Base-by-base conservation (phyloP, 64 coral and sea anemone species). In the Dendronephthya gigantea region DNA sequence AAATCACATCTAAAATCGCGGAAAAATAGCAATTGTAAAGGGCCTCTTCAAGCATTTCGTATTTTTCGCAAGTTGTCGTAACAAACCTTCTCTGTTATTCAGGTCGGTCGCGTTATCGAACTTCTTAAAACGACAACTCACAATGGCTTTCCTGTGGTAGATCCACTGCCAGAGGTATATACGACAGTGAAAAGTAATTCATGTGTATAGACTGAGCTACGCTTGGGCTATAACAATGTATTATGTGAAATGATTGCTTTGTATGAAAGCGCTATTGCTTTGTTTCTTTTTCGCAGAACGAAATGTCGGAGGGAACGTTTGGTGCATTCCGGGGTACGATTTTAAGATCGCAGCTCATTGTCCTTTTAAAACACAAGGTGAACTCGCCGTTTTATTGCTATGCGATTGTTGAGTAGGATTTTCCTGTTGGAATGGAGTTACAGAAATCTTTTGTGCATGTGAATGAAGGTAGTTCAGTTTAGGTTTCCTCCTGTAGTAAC, bases 341-440 rank as follows among this genome's bases (percentile, higher is more conserved):
- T 48, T 62, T 98, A 12, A 91, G 95, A 83, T 93, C 95, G 1
- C 95, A 98, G 35, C 87, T 98, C 19, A 93, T 98, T 72, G 86
- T 98, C 85, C 85, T 98, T 28, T 85, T 98, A 14, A 98, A 98
- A 81, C 87, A 93, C n/a, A 98, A 98, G 89, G 95, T 98, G 40
- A 79, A 51, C 35, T 49, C 41, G 68, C 69, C 10, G 32, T 30
- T 52, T 9, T 22, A 39, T 8, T 40, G 66, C 5, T 28, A 45
- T 40, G 6, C 28, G 36, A 37, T 72, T 15, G 6, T 30, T 4
- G 4, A 14, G 40, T 45, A 45, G 41, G 11, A 11, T 11, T 45
- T 6, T 45, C 41, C 41, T 6, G 41, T 45, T 4, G 4, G 11
- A 45, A 45, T 45, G 11, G 41, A 45, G 41, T 45, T 45, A 45